Evolutionary conservation across 2,797 vertebrate species (phyloP).

Genomic region (Lagocephalus sceleratus): DNA sequence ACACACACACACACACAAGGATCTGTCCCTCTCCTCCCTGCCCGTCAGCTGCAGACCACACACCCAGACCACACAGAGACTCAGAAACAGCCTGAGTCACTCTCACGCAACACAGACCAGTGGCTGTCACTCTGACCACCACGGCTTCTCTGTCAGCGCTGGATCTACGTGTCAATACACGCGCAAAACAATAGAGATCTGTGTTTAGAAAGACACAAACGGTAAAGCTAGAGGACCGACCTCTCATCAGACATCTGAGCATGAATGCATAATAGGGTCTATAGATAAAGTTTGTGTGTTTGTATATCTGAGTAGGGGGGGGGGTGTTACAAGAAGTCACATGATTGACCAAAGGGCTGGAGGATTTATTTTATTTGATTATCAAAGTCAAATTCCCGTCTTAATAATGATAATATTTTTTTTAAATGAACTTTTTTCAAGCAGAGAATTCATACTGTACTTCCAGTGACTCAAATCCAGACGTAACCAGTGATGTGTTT

Average conservation of each 20-base stretch:
- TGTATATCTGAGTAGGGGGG: conserved; percentile 6
- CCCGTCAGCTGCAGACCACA: conserved; percentile 91
- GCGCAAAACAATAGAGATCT: conserved; percentile 10
- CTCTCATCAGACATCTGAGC: not conserved
- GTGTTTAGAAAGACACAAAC: not conserved
- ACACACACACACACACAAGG: conserved; percentile 46
- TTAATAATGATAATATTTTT: too few species aligned
- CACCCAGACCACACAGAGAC: conserved; percentile 88
- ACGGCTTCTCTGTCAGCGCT: conserved; percentile 33
- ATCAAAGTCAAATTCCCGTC: conserved; percentile 5
- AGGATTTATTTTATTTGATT: conserved; percentile 17
- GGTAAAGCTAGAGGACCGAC: not conserved
- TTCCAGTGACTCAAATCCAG: not conserved
- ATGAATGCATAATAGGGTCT: not conserved
- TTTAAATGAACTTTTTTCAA: too few species aligned
- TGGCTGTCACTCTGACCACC: conserved; percentile 81
- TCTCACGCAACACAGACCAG: conserved; percentile 84
- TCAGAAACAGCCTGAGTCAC: conserved; percentile 77
- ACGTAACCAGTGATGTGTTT: conserved; percentile 31
- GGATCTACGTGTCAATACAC: conserved; percentile 23
- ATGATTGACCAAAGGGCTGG: conserved; percentile 8
- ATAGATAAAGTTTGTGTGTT: conserved; percentile 5
- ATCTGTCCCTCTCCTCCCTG: conserved; percentile 75
- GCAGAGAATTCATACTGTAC: not conserved
- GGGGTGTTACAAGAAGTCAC: not conserved